A percentile compares a stretch with the other conserved stretches of the same genome.
These are phyloP conservation scores for Ecliptopera silaceata DNA, from an alignment of 2,888 invertebrate genomes.

Conservation along the genomic window DNA sequence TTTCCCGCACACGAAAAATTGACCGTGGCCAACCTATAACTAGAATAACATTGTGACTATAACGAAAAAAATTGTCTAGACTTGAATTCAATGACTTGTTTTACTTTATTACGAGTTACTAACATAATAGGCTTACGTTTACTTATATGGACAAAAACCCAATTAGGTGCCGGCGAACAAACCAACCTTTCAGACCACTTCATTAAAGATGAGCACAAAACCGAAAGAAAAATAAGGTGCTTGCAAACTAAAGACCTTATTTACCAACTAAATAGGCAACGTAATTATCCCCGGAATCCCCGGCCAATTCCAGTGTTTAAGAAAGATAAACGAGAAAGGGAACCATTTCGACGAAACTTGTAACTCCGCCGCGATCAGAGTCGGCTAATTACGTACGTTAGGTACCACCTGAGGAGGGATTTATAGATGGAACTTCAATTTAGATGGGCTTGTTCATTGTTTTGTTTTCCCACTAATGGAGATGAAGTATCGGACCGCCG, in stretches of 20 bases:
- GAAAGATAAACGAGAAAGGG: slow-evolving; percentile 79
- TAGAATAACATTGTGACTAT: no score
- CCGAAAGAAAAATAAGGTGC: slow-evolving; percentile 56
- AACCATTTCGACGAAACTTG: slow-evolving; percentile 71
- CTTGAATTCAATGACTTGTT: not conserved
- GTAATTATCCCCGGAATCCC: slow-evolving; percentile 77
- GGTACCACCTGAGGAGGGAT: slow-evolving; percentile 42
- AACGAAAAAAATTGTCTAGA: slow-evolving; percentile 1
- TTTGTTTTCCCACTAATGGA: slow-evolving; percentile 12
- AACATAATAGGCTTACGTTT: not conserved
- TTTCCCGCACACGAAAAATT: not conserved
- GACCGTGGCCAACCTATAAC: not conserved
- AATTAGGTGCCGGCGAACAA: slow-evolving; percentile 23
- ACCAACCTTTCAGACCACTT: slow-evolving; percentile 36
- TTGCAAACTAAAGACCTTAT: slow-evolving; percentile 46
- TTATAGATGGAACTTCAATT: slow-evolving; percentile 51
- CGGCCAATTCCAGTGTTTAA: slow-evolving; percentile 78
- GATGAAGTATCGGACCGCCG: not conserved
- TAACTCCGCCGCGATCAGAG: slow-evolving; percentile 59
- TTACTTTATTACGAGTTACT: not conserved
- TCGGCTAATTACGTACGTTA: slow-evolving; percentile 56
- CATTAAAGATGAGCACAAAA: slow-evolving; percentile 44
- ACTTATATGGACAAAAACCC: slow-evolving; percentile 16
- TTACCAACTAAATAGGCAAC: slow-evolving; percentile 62
- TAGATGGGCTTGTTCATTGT: slow-evolving; percentile 36